These are phyloP conservation scores for Drosophila diplacantha DNA, from an alignment of 2,888 invertebrate genomes.

Conservation along the genomic window DNA sequence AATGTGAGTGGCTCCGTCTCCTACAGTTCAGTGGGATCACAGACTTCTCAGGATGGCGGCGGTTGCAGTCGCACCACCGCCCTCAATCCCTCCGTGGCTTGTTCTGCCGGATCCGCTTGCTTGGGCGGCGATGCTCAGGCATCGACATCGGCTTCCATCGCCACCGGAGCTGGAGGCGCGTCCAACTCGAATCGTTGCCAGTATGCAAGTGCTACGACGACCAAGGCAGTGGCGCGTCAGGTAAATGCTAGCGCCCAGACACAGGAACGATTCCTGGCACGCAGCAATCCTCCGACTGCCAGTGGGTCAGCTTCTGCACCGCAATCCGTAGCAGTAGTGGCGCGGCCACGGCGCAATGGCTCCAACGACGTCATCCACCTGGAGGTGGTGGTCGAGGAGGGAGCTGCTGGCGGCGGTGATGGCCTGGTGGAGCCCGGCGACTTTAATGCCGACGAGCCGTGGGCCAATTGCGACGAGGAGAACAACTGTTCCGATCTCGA, in stretches of 20 bases:
- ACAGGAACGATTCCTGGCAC: conserved; percentile 69
- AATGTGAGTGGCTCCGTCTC: conserved; percentile 30
- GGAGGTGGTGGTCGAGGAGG: conserved; percentile 59
- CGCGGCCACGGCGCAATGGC: conserved; percentile 39
- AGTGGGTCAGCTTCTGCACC: conserved; percentile 3
- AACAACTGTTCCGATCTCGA: conserved; percentile 75
- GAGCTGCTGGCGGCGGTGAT: conserved; percentile 15
- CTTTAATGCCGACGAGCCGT: conserved; percentile 71
- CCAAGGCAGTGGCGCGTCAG: conserved; percentile 62
- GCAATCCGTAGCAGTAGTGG: conserved; percentile 8
- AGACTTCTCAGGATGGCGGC: conserved; percentile 56
- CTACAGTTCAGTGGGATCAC: conserved; percentile 56
- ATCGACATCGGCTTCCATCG: conserved; percentile 73
- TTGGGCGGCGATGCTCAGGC: conserved; percentile 71
- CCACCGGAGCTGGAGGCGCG: conserved; percentile 30
- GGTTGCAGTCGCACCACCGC: conserved; percentile 73
- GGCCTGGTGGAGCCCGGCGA: conserved; percentile 55
- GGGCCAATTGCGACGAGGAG: conserved; percentile 78
- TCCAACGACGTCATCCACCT: conserved; percentile 48
- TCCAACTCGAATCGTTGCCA: conserved; percentile 70
- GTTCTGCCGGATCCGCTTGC: conserved; percentile 28
- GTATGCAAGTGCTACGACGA: conserved; percentile 63
- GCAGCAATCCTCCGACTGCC: conserved; percentile 32
- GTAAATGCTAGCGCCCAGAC: conserved; percentile 75
- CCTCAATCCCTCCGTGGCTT: conserved; percentile 20